Base-by-base conservation (phyloP, 1,140 invertebrate species). In the Panulirus ornatus region DNA sequence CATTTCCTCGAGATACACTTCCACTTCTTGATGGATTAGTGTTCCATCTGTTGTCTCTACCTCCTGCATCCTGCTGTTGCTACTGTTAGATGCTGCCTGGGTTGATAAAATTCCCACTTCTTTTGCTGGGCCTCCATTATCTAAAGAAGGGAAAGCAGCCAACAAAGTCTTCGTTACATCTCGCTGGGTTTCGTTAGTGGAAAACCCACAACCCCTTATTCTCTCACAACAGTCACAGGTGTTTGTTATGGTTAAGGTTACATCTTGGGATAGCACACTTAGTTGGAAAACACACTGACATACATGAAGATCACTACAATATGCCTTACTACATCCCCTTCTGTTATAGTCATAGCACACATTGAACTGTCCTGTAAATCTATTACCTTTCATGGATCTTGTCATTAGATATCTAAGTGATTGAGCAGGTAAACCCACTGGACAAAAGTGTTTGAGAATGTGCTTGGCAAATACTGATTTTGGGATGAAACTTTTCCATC, bases 291-390 rank as follows among this genome's bases (percentile, higher is more conserved):
- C 79, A 54, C 75, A 51, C 0, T 47, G 51, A 70, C 85, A 88
- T 22, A 88, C 38, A 30, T 88, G 85, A 14, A 88, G 38, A 22
- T n/a, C 38, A 22, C 38, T n/a, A 54, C 85, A 88, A 30, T 88
- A 54, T 16, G 34, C 1, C 54, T 34, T 58, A 8, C 63, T 27
- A 44, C 85, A 88, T 0, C 51, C 30, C 5, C 30, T 30, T 19
- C 34, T 47, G 40, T 88, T 88, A 63, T 88, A 88, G 27, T n/a
- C 47, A 19, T 54, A 36, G 30, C 85, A 88, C 27, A 88, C 58
- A 42, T 88, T 76, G 19, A 88, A 9, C 9, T 44, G 44, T 2
- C 51, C 75, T 78, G 85, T 44, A 6, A 27, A 22, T 6, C n/a
- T 6, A 1, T 3, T 2, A 2, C 22, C 19, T 2, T 22, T 27